Percentiles rank a stretch among this genome's conserved stretches.
Evolutionary conservation across 2,888 invertebrate species (phyloP).

Genomic region (Tryphoninae sp.): DNA sequence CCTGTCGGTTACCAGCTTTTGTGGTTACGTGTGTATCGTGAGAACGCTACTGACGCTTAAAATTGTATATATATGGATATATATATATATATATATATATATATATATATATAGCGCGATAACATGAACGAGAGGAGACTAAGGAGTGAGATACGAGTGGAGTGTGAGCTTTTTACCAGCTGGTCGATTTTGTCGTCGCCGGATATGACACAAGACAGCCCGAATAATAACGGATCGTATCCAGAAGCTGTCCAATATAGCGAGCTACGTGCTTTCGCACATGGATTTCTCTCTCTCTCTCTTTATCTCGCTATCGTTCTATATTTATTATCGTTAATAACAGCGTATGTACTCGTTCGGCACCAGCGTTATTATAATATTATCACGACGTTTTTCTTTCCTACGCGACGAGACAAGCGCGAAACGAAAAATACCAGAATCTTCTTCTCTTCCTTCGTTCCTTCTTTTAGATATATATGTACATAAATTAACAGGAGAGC

Average conservation of each 20-base stretch:
- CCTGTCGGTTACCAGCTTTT: constrained; percentile 74
- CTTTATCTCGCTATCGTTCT: constrained; percentile 65
- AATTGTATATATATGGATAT: neutral
- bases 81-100: neutral
- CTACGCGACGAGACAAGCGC: constrained; percentile 42
- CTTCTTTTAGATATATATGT: neutral
- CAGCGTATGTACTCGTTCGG: constrained; percentile 22
- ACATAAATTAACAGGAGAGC: constrained; percentile 7
- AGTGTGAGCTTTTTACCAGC: constrained; percentile 67
- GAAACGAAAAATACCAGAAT: constrained; percentile 60
- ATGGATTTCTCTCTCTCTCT: constrained; percentile 45
- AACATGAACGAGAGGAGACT: constrained; percentile 3
- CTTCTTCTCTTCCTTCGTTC: constrained; percentile 3
- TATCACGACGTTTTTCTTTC: constrained; percentile 54
- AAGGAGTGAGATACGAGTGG: constrained; percentile 29
- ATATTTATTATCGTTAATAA: constrained; percentile 69
- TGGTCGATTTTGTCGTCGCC: constrained; percentile 60
- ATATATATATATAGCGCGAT: neutral
- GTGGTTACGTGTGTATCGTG: constrained; percentile 64
- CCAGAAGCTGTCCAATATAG: constrained; percentile 66
- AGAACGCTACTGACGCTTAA: constrained; percentile 22
- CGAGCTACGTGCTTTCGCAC: constrained; percentile 15
- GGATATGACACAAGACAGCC: constrained; percentile 64
- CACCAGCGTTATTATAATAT: constrained; percentile 63
- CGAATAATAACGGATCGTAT: constrained; percentile 71